Conservation (phyloP, 2,113 vertebrate species). For the Hydrochoerus hydrochaeris region DNA sequence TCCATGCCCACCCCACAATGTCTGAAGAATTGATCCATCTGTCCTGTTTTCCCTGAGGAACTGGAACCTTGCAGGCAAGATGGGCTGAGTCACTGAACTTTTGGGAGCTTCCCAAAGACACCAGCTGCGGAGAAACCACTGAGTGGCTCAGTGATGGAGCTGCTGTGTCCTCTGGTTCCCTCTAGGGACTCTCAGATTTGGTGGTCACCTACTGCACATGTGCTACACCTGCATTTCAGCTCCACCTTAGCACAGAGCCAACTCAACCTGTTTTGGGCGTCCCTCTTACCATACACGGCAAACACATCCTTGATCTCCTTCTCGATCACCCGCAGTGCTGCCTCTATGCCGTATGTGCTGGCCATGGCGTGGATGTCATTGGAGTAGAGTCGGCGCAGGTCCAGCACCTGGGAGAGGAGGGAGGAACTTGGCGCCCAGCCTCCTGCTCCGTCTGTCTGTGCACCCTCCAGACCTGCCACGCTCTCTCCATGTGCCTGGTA, state of each 20-base stretch:
- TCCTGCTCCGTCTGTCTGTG: fast-evolving
- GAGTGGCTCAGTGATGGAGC: fast-evolving
- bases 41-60: neutral
- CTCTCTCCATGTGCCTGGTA: neutral
- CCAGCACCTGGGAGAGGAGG: slow-evolving; percentile 88
- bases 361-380: slow-evolving; percentile 98
- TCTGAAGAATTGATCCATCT: neutral
- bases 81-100: neutral
- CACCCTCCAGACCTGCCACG: fast-evolving
- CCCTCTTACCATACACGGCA: slow-evolving; percentile 94
- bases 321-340: slow-evolving; percentile 94
- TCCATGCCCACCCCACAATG: fast-evolving
- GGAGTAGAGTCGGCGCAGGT: slow-evolving; percentile 93
- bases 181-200: neutral
- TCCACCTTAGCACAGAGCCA: fast-evolving
- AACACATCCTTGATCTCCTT: slow-evolving; percentile 99
- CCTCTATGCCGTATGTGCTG: slow-evolving; percentile 95
- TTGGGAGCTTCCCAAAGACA: neutral
- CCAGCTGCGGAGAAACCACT: neutral
- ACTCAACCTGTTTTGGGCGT: fast-evolving
- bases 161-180: neutral
- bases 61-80: neutral
- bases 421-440: neutral
- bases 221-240: fast-evolving
- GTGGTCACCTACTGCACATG: neutral